Evolutionary conservation across 2,113 vertebrate genomes (phyloP).

Genomic region (Neomonachus schauinslandi): DNA sequence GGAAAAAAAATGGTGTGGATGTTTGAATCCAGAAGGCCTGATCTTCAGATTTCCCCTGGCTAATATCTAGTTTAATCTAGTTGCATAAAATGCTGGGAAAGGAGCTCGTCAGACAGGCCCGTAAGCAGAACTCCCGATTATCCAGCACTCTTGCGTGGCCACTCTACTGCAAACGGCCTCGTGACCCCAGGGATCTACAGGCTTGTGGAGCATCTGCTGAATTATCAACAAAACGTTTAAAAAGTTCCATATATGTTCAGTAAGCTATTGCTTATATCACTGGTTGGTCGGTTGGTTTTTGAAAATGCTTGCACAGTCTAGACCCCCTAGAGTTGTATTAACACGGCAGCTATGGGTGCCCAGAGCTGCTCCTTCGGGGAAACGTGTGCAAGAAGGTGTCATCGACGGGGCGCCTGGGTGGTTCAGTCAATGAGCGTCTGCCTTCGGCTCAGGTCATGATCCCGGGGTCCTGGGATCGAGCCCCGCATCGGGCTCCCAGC

Average conservation of each 20-base stretch:
- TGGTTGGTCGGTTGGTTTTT: neutral
- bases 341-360: neutral
- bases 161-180: rapidly evolving
- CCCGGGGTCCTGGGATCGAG: no score
- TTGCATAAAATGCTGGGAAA: neutral
- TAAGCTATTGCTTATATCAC: neutral
- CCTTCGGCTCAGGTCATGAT: no score
- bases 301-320: neutral
- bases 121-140: neutral
- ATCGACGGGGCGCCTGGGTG: no score
- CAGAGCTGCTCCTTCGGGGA: neutral
- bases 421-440: no score
- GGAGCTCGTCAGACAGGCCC: neutral
- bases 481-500: no score
- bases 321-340: neutral
- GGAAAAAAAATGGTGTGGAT: neutral
- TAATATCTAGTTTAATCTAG: neutral
- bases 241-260: neutral
- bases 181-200: neutral
- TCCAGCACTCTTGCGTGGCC: rapidly evolving
- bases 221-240: neutral
- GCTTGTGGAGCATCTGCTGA: neutral
- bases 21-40: neutral
- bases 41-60: neutral
- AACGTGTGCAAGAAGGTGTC: neutral